Evolutionary conservation across 2,113 vertebrate species (phyloP), one percentile per base, ranked within the genome.

Genomic region (Rhagologus leucostigma): DNA sequence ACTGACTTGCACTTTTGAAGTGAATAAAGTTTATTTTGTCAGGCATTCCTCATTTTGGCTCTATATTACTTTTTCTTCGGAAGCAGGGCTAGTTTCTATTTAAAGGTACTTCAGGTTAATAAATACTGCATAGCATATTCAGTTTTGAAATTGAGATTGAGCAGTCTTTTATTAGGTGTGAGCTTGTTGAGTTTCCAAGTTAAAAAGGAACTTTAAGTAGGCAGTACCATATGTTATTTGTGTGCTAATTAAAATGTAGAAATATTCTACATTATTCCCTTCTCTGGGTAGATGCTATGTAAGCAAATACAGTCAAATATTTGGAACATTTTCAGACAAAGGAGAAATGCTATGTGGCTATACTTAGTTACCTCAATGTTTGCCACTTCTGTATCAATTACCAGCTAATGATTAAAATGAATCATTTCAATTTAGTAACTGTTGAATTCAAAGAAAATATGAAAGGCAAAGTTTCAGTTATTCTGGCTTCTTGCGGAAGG

Each of bases 181-280:
- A 91, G 13, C 32, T 93, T 89, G 39, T 62, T 71, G 55, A 81
- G 56, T 87, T 92, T 78, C 65, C 52, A 87, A 87, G 83, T 84
- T 81, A 78, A 82, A 90, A 88, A 89, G 39, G 69, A 71, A 50
- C 47, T 91, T 53, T 42, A 89, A 81, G 70, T 94, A 84, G 87
- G 87, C 69, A 67, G 87, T 42, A 60, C 73, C 84, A 75, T 96
- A 94, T 96, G 95, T 75, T 94, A 67, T 27, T 89, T 89, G 52
- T 52, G 30, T 87, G 79, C 70, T 94, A 92, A 95, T 95, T 95
- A 75, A 87, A 91, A 44, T 42, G 35, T 55, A 93, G 56, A 91
- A 74, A 69, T 50, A 35, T 68, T 94, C 44, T 78, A 33, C 42
- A 20, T 46, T 84, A 35, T 89, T 91, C 59, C 47, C 30, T 84